phyloP scores from a whole-genome alignment of 2,888 invertebrate species.

The Tanytarsus gracilentus region DNA sequence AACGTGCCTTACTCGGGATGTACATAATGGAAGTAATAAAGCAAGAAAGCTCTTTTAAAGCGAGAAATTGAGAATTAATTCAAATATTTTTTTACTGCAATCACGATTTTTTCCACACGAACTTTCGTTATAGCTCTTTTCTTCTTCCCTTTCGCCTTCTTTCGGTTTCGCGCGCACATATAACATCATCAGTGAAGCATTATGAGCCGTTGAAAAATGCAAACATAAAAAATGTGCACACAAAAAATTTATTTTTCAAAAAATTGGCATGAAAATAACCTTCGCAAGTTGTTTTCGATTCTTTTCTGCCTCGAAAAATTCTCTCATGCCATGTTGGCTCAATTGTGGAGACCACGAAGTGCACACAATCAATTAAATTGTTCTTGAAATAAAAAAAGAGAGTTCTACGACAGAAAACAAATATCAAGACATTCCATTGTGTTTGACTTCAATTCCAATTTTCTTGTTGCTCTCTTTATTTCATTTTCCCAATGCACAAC shows the following conservation, averaged over 20 bases:
- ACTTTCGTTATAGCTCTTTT: background rate
- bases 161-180: background rate
- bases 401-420: slow-evolving; percentile 17
- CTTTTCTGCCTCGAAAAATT: background rate
- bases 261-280: slow-evolving; percentile 12
- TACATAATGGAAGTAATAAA: background rate
- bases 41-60: background rate
- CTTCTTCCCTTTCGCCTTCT: background rate
- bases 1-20: background rate
- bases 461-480: background rate
- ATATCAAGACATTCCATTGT: slow-evolving; percentile 24
- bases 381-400: slow-evolving; percentile 3
- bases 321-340: background rate
- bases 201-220: slow-evolving; percentile 1
- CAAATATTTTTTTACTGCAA: slow-evolving; percentile 21
- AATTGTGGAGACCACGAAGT: background rate
- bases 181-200: background rate
- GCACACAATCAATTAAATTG: slow-evolving; percentile 25
- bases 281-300: background rate
- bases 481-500: too few species aligned
- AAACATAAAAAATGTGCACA: slow-evolving; percentile 1
- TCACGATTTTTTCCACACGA: slow-evolving; percentile 21
- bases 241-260: background rate
- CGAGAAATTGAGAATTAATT: slow-evolving; percentile 22
- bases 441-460: slow-evolving; percentile 6